Evolutionary conservation across 2,888 invertebrate genomes (phyloP).

Genomic region (Plagodis pulveraria): DNA sequence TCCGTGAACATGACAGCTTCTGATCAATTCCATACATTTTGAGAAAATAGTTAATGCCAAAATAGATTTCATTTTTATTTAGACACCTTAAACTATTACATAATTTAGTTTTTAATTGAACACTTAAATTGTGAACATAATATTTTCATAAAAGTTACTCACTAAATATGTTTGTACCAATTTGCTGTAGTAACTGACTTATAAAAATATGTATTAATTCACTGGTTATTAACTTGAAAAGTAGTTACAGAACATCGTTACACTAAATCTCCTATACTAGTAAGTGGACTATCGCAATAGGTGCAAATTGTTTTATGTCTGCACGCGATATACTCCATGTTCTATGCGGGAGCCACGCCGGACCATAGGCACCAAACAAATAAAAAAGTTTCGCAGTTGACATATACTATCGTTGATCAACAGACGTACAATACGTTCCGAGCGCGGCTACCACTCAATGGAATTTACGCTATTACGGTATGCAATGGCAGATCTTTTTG

Average conservation of each 20-base stretch:
- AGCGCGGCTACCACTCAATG: neutral
- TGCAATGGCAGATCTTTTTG: too few species aligned
- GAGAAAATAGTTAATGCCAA: conserved; percentile 52
- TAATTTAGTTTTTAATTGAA: conserved; percentile 30
- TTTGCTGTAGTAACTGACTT: conserved; percentile 47
- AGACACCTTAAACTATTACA: conserved; percentile 40
- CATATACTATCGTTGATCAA: neutral
- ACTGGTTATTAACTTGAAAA: conserved; percentile 14
- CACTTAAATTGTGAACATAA: conserved; percentile 15
- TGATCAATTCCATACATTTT: conserved; percentile 68
- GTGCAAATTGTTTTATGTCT: too few species aligned
- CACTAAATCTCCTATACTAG: too few species aligned
- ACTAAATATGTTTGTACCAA: conserved; percentile 59
- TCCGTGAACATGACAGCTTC: conserved; percentile 48
- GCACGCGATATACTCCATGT: too few species aligned
- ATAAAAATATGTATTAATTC: conserved; percentile 31
- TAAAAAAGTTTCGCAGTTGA: too few species aligned
- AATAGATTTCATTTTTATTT: conserved; percentile 54
- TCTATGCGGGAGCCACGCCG: too few species aligned
- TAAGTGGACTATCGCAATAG: too few species aligned
- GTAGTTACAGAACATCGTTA: too few species aligned
- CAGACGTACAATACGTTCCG: neutral
- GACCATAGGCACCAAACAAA: too few species aligned
- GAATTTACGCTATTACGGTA: too few species aligned
- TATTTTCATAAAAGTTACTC: conserved; percentile 24